Conservation (phyloP, 2,888 invertebrate genomes). For the Sisyra terminalis region DNA sequence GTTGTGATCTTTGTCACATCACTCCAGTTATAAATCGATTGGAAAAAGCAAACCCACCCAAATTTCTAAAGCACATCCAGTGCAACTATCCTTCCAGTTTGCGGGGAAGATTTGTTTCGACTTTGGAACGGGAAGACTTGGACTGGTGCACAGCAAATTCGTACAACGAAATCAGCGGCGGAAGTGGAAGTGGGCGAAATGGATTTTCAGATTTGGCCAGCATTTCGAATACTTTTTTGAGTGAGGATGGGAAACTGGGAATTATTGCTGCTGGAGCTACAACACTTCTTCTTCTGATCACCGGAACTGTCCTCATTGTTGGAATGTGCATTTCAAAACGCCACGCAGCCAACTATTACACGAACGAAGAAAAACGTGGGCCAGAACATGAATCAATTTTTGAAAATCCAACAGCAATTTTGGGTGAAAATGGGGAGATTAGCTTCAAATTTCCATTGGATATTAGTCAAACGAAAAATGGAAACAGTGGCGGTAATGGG, state of each 20-base stretch:
- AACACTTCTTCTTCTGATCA: constrained; percentile 32
- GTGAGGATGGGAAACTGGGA: constrained; percentile 37
- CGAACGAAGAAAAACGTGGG: constrained; percentile 50
- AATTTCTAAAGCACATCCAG: constrained; percentile 31
- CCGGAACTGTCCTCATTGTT: constrained; percentile 21
- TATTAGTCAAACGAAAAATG: constrained; percentile 13
- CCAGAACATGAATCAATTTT: constrained; percentile 26
- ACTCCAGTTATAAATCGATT: constrained; percentile 29
- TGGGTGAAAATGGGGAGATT: constrained; percentile 29
- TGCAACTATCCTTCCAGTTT: constrained; percentile 41
- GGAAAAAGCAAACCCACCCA: constrained; percentile 34
- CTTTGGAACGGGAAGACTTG: constrained; percentile 24
- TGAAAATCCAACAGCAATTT: constrained; percentile 25
- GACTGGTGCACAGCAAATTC: constrained; percentile 33
- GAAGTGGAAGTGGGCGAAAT: constrained; percentile 12
- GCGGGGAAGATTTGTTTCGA: constrained; percentile 27
- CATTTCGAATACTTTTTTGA: constrained; percentile 15
- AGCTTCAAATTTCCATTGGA: constrained; percentile 39
- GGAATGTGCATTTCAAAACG: constrained; percentile 50
- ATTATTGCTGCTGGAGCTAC: constrained; percentile 37
- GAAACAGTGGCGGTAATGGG: constrained; percentile 4
- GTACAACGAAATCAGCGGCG: constrained; percentile 25
- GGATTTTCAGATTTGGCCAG: not conserved
- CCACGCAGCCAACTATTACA: constrained; percentile 59
- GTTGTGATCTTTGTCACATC: constrained; percentile 47